phyloP scores from a whole-genome alignment of 2,797 vertebrate species.

The Enteromius mattozi region DNA sequence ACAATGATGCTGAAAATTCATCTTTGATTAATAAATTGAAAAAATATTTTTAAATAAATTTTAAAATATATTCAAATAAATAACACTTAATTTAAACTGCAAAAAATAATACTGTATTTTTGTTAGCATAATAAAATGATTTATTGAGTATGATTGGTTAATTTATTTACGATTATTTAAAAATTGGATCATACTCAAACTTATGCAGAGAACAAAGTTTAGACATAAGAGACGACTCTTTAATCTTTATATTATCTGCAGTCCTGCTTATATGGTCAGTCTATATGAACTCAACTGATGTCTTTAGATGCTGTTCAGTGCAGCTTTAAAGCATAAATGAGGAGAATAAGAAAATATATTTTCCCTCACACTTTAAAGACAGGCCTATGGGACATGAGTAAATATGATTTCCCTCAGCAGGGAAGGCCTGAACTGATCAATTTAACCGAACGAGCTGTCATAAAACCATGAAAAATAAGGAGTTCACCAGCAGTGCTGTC shows the following conservation, averaged over 20 bases:
- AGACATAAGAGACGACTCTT: not conserved
- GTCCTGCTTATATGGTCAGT: not conserved
- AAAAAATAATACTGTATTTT: too few relatives aligned
- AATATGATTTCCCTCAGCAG: conserved; percentile 43
- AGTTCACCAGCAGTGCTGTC: conserved; percentile 21
- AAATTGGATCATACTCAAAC: not conserved
- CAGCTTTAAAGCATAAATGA: conserved; percentile 17
- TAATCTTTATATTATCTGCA: conserved; percentile 4
- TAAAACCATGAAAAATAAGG: conserved; percentile 59
- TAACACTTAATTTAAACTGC: too few relatives aligned
- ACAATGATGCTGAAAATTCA: not conserved
- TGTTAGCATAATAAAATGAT: not conserved
- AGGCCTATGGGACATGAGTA: conserved; percentile 38
- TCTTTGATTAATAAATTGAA: too few relatives aligned
- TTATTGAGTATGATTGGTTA: not conserved
- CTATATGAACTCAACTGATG: conserved; percentile 2
- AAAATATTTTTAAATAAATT: too few relatives aligned
- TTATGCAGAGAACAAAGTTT: not conserved
- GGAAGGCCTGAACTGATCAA: conserved; percentile 44
- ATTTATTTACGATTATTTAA: not conserved
- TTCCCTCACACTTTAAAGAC: conserved; percentile 20
- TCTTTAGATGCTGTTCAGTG: not conserved
- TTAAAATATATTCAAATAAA: not conserved
- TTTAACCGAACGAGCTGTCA: conserved; percentile 47
- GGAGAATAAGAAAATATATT: conserved; percentile 29